Base-by-base conservation (phyloP, 2,888 invertebrate genomes). In the Dinocampus coccinellae region DNA sequence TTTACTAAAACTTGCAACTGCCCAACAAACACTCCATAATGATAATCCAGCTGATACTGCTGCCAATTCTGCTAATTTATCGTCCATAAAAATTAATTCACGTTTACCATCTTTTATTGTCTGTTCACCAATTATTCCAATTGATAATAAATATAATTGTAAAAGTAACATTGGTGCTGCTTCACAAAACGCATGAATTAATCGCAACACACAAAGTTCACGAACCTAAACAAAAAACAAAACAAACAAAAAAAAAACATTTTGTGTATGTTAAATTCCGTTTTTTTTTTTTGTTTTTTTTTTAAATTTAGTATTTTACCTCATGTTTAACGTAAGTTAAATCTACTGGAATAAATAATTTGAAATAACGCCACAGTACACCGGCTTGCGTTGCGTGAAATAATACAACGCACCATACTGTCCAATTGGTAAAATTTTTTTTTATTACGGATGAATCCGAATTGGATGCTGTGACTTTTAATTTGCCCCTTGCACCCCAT, bases 1-100 rank as follows among this genome's bases (percentile, higher is more conserved):
- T 89, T 96, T 96, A 85, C 94, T 95, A 87, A 96, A 97, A 79
- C 95, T 95, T 22, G 96, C 96, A 33, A 97, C 90, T 57, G 95
- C 94, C 97, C 97, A 97, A 83, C 96, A 96, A 60, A 96, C 93
- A 72, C 94, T 95, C 89, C 96, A 94, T 61, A 97, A 88, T 0
- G 95, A 95, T 1, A 96, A 88, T 0, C 92, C 92, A 3, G 95
- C 93, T 0, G 96, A 95, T 42, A 96, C 94, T 73, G 93, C 92
- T 80, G 94, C 93, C 73, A 96, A 87, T 85, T 95, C 94, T 16
- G 92, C 91, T 75, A 95, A 92, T 73, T 93, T 85, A 61, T 80
- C 80, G 11, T 72, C 84, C 16, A 88, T 87, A 1, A 24, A 33
- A 16, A 88, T 87, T 1, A 26, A 42, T 9, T 55, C 84, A 82